phyloP scores from a whole-genome alignment of 2,113 vertebrate genomes.

The Caretta caretta region DNA sequence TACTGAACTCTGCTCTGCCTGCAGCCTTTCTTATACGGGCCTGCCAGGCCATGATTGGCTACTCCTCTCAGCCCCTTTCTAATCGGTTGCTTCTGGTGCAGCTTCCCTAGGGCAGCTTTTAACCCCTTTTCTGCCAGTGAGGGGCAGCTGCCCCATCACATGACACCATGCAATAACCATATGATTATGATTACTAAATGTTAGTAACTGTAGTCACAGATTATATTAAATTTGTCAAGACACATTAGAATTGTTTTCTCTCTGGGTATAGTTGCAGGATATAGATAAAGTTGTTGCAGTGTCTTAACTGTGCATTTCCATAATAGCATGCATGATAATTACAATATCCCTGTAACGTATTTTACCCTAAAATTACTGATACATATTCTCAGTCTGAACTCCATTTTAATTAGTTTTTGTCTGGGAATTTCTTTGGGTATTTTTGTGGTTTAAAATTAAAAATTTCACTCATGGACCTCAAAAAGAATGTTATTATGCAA shows the following conservation, averaged over 20 bases:
- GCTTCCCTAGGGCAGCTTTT: too few species aligned
- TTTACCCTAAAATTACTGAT: conserved; percentile 1
- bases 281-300: not conserved
- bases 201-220: not conserved
- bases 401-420: not conserved
- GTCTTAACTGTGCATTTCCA: not conserved
- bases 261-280: not conserved
- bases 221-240: not conserved
- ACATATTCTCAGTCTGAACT: not conserved
- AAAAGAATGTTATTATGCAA: not conserved
- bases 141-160: too few species aligned
- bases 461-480: not conserved
- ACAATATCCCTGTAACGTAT: rapidly evolving
- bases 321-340: not conserved
- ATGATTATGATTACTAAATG: not conserved
- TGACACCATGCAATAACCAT: not conserved
- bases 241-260: not conserved
- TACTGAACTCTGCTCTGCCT: too few species aligned
- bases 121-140: too few species aligned
- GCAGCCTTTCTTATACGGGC: too few species aligned
- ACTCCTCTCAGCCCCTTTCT: too few species aligned
- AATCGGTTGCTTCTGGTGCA: too few species aligned
- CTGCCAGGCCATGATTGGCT: too few species aligned
- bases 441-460: not conserved
- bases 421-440: conserved; percentile 6